These are phyloP conservation scores for Lysandra bellargus DNA, from an alignment of 2,888 invertebrate species.

Conservation along the genomic window DNA sequence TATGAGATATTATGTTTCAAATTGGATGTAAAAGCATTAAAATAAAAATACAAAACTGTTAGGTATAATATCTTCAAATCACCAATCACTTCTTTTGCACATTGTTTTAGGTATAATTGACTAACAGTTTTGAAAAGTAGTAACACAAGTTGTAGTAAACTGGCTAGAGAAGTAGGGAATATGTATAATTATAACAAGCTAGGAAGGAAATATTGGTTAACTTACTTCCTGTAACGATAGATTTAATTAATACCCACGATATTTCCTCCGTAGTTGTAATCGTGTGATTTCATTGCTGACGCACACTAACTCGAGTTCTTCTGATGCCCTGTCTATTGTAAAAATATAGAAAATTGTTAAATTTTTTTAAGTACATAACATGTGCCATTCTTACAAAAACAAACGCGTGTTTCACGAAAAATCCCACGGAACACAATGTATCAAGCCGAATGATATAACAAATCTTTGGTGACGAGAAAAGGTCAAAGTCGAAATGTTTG, in stretches of 20 bases:
- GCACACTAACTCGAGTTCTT: background rate
- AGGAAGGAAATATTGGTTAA: slow-evolving; percentile 24
- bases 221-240: background rate
- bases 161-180: background rate
- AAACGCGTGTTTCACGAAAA: background rate
- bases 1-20: background rate
- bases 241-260: slow-evolving; percentile 21
- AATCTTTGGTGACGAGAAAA: slow-evolving; percentile 9
- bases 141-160: slow-evolving; percentile 4
- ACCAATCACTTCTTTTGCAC: background rate
- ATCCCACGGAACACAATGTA: background rate
- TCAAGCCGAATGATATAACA: slow-evolving; percentile 8
- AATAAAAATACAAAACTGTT: background rate
- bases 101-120: slow-evolving; percentile 6
- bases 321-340: background rate
- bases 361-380: background rate
- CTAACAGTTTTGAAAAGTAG: slow-evolving; percentile 25
- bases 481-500: slow-evolving; percentile 24
- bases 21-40: background rate
- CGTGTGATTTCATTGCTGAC: background rate
- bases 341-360: background rate
- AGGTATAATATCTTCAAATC: background rate
- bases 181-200: slow-evolving; percentile 2
- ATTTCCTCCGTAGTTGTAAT: background rate
- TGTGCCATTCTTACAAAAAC: background rate